phyloP scores from a whole-genome alignment of 2,113 vertebrate genomes.

The Charadrius vociferus region DNA sequence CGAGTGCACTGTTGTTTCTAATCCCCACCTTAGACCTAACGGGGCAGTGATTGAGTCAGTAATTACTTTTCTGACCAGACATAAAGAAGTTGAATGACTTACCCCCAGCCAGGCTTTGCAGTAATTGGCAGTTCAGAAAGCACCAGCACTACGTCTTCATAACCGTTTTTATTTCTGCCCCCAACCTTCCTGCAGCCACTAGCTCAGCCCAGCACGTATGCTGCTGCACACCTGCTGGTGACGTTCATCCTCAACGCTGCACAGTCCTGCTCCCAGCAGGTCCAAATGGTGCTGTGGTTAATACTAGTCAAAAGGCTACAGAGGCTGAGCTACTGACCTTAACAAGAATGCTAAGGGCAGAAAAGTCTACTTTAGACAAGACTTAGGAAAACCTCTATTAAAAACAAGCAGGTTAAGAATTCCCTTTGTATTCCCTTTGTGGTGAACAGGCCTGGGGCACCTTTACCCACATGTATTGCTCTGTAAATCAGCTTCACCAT shows the following conservation, averaged over 20 bases:
- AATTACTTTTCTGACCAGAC: neutral
- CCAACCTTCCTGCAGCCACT: neutral
- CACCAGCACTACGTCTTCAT: neutral
- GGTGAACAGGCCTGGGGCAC: neutral
- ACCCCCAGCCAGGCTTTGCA: neutral
- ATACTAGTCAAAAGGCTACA: neutral
- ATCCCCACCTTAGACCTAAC: neutral
- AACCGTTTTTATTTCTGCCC: neutral
- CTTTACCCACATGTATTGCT: neutral
- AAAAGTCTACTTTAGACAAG: neutral
- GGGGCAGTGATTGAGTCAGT: neutral
- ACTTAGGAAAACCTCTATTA: neutral
- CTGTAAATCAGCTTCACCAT: neutral
- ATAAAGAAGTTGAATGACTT: neutral
- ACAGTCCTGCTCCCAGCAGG: neutral
- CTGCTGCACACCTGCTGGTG: accelerated
- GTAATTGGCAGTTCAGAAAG: neutral
- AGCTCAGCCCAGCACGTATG: accelerated
- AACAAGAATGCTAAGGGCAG: neutral
- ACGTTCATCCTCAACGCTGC: neutral
- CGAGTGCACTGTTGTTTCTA: accelerated
- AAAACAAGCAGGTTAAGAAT: constrained; percentile 26
- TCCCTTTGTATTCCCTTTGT: constrained; percentile 23
- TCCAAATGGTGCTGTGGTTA: neutral
- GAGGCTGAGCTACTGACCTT: neutral